Evolutionary conservation across 92 coral and sea anemone genomes (phyloP).

Genomic region (Epizoanthus scotinus): DNA sequence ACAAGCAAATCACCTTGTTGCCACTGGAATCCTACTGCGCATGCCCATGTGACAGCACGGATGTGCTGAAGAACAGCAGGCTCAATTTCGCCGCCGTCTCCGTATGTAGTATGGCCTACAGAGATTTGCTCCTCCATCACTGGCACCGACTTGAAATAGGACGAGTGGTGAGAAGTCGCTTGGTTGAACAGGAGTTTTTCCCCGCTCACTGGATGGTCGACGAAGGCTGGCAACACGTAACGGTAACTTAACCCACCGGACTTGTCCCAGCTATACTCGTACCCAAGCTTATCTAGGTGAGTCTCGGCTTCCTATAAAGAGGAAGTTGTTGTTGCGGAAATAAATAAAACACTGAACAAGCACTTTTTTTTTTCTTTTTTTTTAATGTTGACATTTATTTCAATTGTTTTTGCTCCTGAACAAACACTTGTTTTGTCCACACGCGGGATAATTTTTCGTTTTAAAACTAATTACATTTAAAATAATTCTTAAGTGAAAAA

Average conservation of each 20-base stretch:
- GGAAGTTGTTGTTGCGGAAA: too few relatives aligned
- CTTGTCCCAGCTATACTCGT: slow-evolving; percentile 55
- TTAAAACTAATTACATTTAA: too few relatives aligned
- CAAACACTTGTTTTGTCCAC: too few relatives aligned
- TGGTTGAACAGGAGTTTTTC: slow-evolving; percentile 66
- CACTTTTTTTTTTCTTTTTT: too few relatives aligned
- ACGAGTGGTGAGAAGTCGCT: slow-evolving; percentile 16
- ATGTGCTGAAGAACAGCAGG: slow-evolving; percentile 67
- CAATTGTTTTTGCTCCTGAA: too few relatives aligned
- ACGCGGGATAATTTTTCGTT: too few relatives aligned
- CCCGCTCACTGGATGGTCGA: slow-evolving; percentile 55
- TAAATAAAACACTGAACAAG: too few relatives aligned
- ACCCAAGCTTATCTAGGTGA: slow-evolving; percentile 34
- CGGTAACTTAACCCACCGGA: slow-evolving; percentile 46
- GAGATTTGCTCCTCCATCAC: slow-evolving; percentile 24
- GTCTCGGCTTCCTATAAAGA: slow-evolving; percentile 52
- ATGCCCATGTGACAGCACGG: slow-evolving; percentile 55
- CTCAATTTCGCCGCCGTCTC: slow-evolving; percentile 60
- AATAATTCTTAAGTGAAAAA: too few relatives aligned
- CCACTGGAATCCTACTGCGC: slow-evolving; percentile 66
- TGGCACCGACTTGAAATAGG: slow-evolving; percentile 47
- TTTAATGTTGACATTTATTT: too few relatives aligned
- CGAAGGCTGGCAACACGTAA: slow-evolving; percentile 46
- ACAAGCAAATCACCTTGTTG: slow-evolving; percentile 52
- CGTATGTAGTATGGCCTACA: slow-evolving; percentile 52